Percentiles rank a stretch among this genome's conserved stretches.
Conservation (phyloP, 1,140 invertebrate genomes). For the Procambarus clarkii region DNA sequence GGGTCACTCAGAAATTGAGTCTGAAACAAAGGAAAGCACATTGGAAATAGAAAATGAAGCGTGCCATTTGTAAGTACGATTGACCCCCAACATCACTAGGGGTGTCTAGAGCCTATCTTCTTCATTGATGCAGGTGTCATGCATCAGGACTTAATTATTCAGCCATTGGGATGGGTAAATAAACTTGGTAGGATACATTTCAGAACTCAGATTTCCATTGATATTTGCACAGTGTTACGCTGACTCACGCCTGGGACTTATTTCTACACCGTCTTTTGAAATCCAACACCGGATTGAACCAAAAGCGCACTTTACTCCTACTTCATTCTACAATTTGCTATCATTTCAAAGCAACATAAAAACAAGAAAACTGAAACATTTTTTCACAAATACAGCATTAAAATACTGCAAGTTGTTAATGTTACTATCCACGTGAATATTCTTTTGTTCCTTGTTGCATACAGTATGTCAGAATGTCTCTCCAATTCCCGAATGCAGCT, state of each 20-base stretch:
- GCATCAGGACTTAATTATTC: constrained; percentile 25
- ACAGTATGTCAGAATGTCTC: neutral
- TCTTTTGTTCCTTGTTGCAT: neutral
- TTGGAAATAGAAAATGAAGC: constrained; percentile 63
- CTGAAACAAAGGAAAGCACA: constrained; percentile 42
- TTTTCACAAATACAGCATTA: neutral
- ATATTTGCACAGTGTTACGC: neutral
- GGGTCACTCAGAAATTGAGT: constrained; percentile 59
- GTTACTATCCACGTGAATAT: neutral
- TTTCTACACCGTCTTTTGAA: neutral
- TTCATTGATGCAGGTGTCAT: constrained; percentile 49
- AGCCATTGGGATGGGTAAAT: constrained; percentile 36
- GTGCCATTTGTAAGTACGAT: constrained; percentile 66
- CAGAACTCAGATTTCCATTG: neutral
- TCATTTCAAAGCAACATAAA: neutral
- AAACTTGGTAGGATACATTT: neutral
- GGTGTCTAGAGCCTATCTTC: constrained; percentile 49
- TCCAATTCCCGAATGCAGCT: neutral
- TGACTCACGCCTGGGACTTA: neutral
- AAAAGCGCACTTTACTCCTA: neutral
- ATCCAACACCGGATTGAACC: neutral
- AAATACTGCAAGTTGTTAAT: neutral
- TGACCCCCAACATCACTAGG: constrained; percentile 32
- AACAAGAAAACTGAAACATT: neutral
- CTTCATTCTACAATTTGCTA: neutral